These are phyloP conservation scores for Cyrtodaria siliqua DNA, from an alignment of 2,888 invertebrate genomes.

Conservation along the genomic window DNA sequence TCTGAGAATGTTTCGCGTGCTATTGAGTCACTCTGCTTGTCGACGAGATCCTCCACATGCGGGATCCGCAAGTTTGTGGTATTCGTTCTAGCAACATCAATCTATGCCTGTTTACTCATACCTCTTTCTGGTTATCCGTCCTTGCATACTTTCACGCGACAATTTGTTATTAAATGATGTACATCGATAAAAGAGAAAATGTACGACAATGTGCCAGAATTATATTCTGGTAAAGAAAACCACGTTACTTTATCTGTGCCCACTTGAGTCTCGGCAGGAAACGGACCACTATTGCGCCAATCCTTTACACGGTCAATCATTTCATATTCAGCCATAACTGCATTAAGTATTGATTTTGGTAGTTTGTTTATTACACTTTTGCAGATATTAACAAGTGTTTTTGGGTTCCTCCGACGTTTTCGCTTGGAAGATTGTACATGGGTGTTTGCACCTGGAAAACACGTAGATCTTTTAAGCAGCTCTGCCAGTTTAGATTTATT, in stretches of 20 bases:
- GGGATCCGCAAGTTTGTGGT: constrained; percentile 26
- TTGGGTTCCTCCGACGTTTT: too few species aligned
- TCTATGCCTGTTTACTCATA: constrained; percentile 32
- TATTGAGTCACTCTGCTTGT: constrained; percentile 42
- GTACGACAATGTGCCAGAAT: too few species aligned
- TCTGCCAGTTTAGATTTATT: too few species aligned
- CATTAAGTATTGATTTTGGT: too few species aligned
- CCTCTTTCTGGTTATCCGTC: constrained; percentile 30
- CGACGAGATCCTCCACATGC: constrained; percentile 46
- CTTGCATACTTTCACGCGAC: constrained; percentile 31
- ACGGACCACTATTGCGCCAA: constrained; percentile 17
- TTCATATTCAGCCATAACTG: constrained; percentile 14
- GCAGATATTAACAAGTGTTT: too few species aligned
- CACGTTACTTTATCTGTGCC: constrained; percentile 13
- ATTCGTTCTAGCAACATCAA: constrained; percentile 26
- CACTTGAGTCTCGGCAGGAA: constrained; percentile 2
- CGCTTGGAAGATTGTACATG: too few species aligned
- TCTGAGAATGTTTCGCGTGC: constrained; percentile 33
- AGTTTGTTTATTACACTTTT: too few species aligned
- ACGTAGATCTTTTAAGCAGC: too few species aligned
- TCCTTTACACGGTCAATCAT: constrained; percentile 4
- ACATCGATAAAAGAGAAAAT: constrained; percentile 37
- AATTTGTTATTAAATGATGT: constrained; percentile 38
- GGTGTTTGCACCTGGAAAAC: too few species aligned
- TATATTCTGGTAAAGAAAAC: constrained; percentile 37